Evolutionary conservation across 2,888 invertebrate species (phyloP), one percentile per base, ranked within the genome.

Genomic region (Microchrysa polita): DNA sequence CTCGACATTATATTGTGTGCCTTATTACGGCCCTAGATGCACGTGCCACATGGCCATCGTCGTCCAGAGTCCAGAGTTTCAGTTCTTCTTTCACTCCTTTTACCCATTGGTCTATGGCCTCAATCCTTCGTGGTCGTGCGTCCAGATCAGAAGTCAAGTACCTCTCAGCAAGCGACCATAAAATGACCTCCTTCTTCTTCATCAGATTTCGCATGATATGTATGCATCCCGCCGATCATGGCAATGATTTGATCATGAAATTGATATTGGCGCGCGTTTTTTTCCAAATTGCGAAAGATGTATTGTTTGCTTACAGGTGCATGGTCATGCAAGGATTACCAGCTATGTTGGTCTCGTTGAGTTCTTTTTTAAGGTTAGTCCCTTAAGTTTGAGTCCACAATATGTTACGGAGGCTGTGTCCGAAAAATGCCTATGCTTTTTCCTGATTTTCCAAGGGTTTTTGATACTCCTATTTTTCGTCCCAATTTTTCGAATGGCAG

Each of bases 121-220:
- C 65, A 48, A 65, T 65, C 23, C 65, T 48, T 44, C 14, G 65
- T 22, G 16, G 48, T 44, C 48, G 48, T 65, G 44, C 69, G 55
- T 69, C 57, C 69, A 55, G n/a, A n/a, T 18, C 69, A 57, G 69
- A 57, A 69, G 69, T 69, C 69, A 69, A 55, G 55, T 55, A 69
- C 57, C 69, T 69, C 57, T 16, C 55, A 65, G 65, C 65, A 44
- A 40, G 55, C 20, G 55, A 69, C 40, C 42, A 40, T n/a, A n/a
- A 42, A 18, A 14, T 69, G 69, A 69, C 55, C 69, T 34, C 34
- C 57, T 65, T 65, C 48, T 18, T 48, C 16, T 14, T 48, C 10
- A 20, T 48, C 10, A 40, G 44, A 48, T 48, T 65, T 44, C 23
- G 7, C 22, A 44, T 48, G n/a, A n/a, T n/a, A n/a, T n/a, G n/a